These are phyloP conservation scores for Rhipidura dahli DNA, from an alignment of 2,113 vertebrate genomes.

Conservation along the genomic window DNA sequence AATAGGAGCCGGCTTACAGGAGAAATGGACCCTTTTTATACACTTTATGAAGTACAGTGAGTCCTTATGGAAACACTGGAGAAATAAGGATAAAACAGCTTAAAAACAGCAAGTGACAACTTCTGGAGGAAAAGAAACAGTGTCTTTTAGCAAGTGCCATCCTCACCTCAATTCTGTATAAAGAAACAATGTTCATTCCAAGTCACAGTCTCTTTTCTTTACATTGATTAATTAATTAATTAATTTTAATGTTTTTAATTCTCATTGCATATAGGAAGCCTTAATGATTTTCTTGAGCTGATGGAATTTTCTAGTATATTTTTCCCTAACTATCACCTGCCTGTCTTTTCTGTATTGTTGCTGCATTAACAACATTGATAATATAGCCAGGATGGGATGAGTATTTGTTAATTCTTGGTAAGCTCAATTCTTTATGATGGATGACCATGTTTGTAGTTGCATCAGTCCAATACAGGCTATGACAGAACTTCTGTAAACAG, in stretches of 20 bases:
- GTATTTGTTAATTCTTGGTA: background rate
- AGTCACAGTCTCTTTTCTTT: background rate
- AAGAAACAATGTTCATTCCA: background rate
- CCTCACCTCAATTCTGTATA: background rate
- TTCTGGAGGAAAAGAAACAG: background rate
- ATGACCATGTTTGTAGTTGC: background rate
- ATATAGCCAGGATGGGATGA: background rate
- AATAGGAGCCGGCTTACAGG: background rate
- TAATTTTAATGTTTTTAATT: background rate
- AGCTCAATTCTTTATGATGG: background rate
- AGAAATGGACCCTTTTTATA: background rate
- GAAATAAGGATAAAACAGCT: background rate
- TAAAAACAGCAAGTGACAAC: background rate
- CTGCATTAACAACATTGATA: background rate
- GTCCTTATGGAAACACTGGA: background rate
- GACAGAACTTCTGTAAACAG: background rate
- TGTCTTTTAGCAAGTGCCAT: background rate
- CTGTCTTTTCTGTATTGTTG: background rate
- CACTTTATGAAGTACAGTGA: background rate
- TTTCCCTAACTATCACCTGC: background rate
- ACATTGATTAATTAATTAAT: background rate
- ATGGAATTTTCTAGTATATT: background rate
- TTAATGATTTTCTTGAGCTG: background rate
- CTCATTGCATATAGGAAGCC: background rate
- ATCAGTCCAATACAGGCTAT: background rate